Evolutionary conservation across 2,888 invertebrate genomes (phyloP), one percentile per base, ranked within the genome.

Genomic region (Aspidiotus rigidus): DNA sequence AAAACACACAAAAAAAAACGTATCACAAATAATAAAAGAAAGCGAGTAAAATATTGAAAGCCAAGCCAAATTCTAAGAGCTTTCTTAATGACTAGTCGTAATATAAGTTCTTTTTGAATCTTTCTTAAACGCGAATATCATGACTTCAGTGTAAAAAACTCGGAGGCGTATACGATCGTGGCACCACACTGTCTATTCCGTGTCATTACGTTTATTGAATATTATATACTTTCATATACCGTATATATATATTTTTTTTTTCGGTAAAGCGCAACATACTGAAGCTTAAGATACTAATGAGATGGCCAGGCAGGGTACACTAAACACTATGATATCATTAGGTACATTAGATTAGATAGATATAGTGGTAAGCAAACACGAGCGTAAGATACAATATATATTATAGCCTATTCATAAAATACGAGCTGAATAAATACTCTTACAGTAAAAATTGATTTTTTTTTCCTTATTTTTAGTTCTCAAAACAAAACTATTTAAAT

Each of bases 271-370:
- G 69, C 69, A 61, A 69, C 64, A 72, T 71, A 74, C 74, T 74
- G 74, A 75, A 75, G 75, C 75, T 75, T 75, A 75, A 75, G 75
- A 74, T 73, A 74, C 75, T 74, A 74, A 73, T 75, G 75, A 75
- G 75, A 75, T 75, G 75, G 75, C 74, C 74, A 75, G 73, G 74
- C 73, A 74, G 73, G 67, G 67, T 57, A 59, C 56, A 67, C 67
- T 67, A 67, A 67, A 67, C 67, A 67, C 67, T 67, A 67, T 57
- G 5, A 67, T 53, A 39, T 67, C 53, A 67, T 67, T 60, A 59
- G 60, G 59, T 67, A 59, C 59, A 67, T 67, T 67, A 67, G 57
- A 59, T 59, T 57, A 67, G 67, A 49, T 67, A 67, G 60, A 67
- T 67, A 67, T 67, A 67, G 67, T 67, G 59, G 60, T 59, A 67